A percentile compares a stretch with the other conserved stretches of the same genome.
Conservation (phyloP, 2,888 invertebrate genomes). For the Drosophila yooni region DNA sequence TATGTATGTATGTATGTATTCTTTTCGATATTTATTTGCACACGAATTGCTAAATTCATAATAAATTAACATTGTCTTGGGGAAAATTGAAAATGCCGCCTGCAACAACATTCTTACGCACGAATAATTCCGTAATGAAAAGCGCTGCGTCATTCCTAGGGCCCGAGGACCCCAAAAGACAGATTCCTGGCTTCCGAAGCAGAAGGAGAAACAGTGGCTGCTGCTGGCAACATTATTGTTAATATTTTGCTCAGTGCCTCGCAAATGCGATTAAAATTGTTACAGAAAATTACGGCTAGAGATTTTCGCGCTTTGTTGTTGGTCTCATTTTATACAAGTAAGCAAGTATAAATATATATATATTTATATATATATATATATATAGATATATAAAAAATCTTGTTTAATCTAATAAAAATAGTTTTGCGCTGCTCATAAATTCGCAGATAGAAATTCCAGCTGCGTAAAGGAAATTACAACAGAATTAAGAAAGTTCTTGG, state of each 20-base stretch:
- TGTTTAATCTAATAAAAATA: slow-evolving; percentile 80
- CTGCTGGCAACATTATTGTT: slow-evolving; percentile 67
- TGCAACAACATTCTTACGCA: slow-evolving; percentile 75
- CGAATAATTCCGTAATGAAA: slow-evolving; percentile 80
- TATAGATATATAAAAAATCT: slow-evolving; percentile 21
- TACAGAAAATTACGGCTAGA: slow-evolving; percentile 72
- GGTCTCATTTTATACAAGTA: slow-evolving; percentile 7
- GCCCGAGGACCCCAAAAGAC: slow-evolving; percentile 17
- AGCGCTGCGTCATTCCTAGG: slow-evolving; percentile 51
- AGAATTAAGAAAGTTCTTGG: slow-evolving; percentile 77
- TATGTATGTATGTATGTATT: slow-evolving; percentile 29
- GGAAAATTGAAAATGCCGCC: slow-evolving; percentile 76
- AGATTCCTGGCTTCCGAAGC: slow-evolving; percentile 29
- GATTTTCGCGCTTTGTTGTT: slow-evolving; percentile 61
- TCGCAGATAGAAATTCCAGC: slow-evolving; percentile 81
- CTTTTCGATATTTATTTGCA: slow-evolving; percentile 62
- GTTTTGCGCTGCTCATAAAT: slow-evolving; percentile 74
- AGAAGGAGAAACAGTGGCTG: neutral
- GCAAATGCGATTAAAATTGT: slow-evolving; percentile 82
- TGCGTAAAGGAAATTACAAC: slow-evolving; percentile 78
- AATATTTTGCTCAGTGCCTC: slow-evolving; percentile 61
- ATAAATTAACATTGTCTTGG: slow-evolving; percentile 72
- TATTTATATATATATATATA: slow-evolving; percentile 11
- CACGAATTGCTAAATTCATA: slow-evolving; percentile 80
- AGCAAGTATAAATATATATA: slow-evolving; percentile 2